phyloP scores from a whole-genome alignment of 1,140 invertebrate genomes.

The Anadara kagoshimensis region DNA sequence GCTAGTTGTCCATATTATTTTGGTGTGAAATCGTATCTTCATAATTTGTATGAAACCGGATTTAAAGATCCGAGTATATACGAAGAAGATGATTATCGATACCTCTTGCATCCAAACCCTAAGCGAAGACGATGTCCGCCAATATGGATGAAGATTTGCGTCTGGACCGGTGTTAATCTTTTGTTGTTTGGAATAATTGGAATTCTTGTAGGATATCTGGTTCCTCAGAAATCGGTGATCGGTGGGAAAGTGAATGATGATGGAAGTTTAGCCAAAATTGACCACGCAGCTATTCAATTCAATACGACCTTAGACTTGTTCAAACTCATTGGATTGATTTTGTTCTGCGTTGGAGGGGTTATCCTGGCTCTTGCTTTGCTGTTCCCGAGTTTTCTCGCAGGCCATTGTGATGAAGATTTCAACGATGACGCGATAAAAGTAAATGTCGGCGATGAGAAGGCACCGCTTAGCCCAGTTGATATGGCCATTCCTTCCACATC shows the following conservation, averaged over 20 bases:
- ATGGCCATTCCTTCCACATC: constrained; percentile 65
- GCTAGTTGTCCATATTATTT: constrained; percentile 70
- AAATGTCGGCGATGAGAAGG: constrained; percentile 49
- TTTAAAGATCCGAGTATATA: constrained; percentile 68
- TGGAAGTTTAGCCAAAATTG: constrained; percentile 73
- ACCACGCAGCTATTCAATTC: constrained; percentile 74
- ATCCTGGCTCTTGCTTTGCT: constrained; percentile 75
- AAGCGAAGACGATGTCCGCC: constrained; percentile 65
- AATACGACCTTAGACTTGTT: constrained; percentile 76
- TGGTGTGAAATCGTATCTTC: constrained; percentile 75
- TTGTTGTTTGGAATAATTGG: constrained; percentile 74
- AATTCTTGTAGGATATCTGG: constrained; percentile 76
- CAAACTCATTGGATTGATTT: constrained; percentile 75
- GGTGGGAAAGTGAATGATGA: constrained; percentile 70
- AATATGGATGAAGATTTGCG: constrained; percentile 75
- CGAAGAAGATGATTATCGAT: constrained; percentile 73
- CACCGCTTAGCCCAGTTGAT: constrained; percentile 61
- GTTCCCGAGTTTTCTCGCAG: constrained; percentile 74
- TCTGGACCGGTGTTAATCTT: constrained; percentile 74
- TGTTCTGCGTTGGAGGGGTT: constrained; percentile 77
- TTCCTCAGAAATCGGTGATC: constrained; percentile 74
- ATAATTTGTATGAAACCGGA: constrained; percentile 74
- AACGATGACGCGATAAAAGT: constrained; percentile 51
- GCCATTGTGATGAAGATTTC: constrained; percentile 72
- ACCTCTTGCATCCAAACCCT: constrained; percentile 69